Evolutionary conservation across 1,140 invertebrate species (phyloP), one percentile per base, ranked within the genome.

Genomic region (Bombus consobrinus): DNA sequence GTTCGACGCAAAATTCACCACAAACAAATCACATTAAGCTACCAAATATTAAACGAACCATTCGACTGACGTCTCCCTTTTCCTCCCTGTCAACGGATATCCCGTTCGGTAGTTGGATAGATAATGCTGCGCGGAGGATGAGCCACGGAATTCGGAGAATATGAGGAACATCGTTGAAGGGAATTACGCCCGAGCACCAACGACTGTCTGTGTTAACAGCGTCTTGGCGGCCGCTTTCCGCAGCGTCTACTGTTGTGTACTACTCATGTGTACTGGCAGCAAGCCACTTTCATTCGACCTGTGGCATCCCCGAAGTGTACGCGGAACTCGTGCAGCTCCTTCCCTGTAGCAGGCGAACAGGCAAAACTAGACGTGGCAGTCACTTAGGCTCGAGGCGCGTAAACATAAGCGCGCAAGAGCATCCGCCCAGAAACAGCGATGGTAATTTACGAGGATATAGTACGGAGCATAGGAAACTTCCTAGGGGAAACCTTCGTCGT

Each of bases 141-240:
- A 41, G 71, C 43, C 43, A 12, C n/a, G 53, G 80, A 81, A 76
- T 74, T 41, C 43, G 9, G 12, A 5, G 66, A 47, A 32, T 34
- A 37, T n/a, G 25, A 28, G 41, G 53, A 69, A 32, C 53, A 62
- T 41, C 71, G 72, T 83, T 71, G 76, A 90, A 86, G 53, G 71
- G 76, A 82, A 83, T 90, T 88, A 90, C 77, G 76, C 76, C 69
- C 71, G 34, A 47, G 59, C 43, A 86, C 86, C 79, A 83, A 90
- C 85, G 89, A 76, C 76, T 72, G 68, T 90, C 83, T 90, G 88
- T 83, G 83, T 90, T 90, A 90, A 90, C 72, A 85, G 75, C 89
- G 64, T 71, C 86, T 43, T 78, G 68, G 57, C 66, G 76, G 37
- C 18, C 68, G 39, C 81, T 76, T 80, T 69, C 28, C 59, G 57